Evolutionary conservation across 2,113 vertebrate genomes (phyloP), one percentile per base, ranked within the genome.

Genomic region (Rhynchomys soricoides): DNA sequence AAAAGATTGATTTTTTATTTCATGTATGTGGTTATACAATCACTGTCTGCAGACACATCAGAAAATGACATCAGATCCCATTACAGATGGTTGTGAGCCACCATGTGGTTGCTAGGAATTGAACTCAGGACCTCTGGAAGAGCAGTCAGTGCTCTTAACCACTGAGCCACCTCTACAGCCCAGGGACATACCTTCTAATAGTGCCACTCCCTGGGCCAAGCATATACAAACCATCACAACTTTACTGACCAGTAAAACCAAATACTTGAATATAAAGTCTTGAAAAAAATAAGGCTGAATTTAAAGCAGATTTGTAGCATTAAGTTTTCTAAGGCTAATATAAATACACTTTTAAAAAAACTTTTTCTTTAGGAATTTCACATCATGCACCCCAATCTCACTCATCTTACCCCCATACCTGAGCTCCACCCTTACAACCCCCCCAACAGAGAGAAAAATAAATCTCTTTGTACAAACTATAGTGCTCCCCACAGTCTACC

Each of bases 311-410:
- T 74, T 91, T 92, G 43, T 52, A 94, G 77, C 83, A 68, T n/a
- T 75, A 73, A 85, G 12, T 64, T 91, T 83, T 83, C 40, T 26
- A 95, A 85, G 24, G 16, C 55, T 91, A 71, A 89, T 81, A 90
- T 91, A 74, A 94, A 26, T 90, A 31, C 40, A 66, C 16, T 74
- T 96, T 79, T 78, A 21, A n/a, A n/a, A n/a, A n/a, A n/a, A n/a
- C 55, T 82, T 37, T 37, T 81, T 79, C 91, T 31, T 66, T 66
- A 31, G 31, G 29, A 66, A 66, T 66, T 66, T 31, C 26, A 66
- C 29, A 31, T 70, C 15, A 70, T 37, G 31, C 68, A 37, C 34
- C 68, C 68, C 15, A 70, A 71, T n/a, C 70, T 6, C 68, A 70
- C 34, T 70, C 68, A 70, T n/a, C 68, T n/a, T 16, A 34, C 15